A percentile compares a stretch with the other conserved stretches of the same genome.
phyloP scores from a whole-genome alignment of 2,113 vertebrate genomes.

The Hydrolagus affinis region DNA sequence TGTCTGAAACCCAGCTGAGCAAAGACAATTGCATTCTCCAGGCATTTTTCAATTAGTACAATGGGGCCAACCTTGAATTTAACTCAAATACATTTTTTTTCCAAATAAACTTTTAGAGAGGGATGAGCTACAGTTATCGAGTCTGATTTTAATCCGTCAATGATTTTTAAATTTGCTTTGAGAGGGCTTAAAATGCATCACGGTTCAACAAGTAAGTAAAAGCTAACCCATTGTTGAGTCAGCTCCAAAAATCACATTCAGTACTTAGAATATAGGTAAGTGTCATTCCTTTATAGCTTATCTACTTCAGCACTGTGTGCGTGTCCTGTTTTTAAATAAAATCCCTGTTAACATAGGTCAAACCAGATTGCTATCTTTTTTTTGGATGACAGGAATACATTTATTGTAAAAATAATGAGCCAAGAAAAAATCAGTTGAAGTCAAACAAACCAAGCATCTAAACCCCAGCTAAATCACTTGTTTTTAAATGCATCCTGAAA shows the following conservation, averaged over 20 bases:
- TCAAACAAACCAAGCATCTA: not conserved
- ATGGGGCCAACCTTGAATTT: not conserved
- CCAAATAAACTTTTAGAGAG: not conserved
- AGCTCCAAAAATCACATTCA: not conserved
- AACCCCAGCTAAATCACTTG: not conserved
- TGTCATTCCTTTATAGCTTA: constrained; percentile 11
- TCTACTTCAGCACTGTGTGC: not conserved
- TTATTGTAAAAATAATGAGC: not conserved
- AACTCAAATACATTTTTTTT: not conserved
- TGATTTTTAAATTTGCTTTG: not conserved
- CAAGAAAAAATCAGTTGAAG: not conserved
- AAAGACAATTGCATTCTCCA: too few species aligned
- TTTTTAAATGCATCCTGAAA: constrained; percentile 1
- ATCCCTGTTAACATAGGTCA: not conserved
- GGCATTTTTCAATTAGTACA: not conserved
- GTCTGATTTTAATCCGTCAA: constrained; percentile 1
- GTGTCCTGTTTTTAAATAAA: not conserved
- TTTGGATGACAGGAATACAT: not conserved
- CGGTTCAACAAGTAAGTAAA: not conserved
- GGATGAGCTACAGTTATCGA: not conserved
- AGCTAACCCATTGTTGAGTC: not conserved
- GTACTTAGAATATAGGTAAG: not conserved
- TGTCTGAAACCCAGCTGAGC: too few species aligned
- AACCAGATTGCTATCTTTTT: not conserved
- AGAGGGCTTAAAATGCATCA: not conserved